phyloP scores from a whole-genome alignment of 2,888 invertebrate species.

The Melitaea athalia region DNA sequence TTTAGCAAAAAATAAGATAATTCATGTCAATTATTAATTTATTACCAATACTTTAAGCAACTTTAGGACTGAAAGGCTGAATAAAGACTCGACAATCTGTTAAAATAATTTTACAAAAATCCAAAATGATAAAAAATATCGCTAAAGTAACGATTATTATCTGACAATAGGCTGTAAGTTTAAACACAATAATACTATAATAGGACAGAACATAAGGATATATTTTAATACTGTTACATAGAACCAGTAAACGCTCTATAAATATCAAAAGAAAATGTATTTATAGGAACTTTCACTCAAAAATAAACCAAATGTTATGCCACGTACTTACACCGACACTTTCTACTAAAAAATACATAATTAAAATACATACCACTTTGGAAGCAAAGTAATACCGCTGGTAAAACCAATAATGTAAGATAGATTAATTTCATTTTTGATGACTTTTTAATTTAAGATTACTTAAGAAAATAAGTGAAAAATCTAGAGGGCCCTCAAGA shows the following conservation, averaged over 20 bases:
- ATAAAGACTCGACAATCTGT: not conserved
- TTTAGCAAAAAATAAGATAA: too few relatives aligned
- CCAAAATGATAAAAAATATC: not conserved
- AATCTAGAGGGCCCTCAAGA: slow-evolving; percentile 57
- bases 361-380: slow-evolving; percentile 85
- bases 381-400: slow-evolving; percentile 86
- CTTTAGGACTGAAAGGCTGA: too few relatives aligned
- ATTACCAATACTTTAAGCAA: too few relatives aligned
- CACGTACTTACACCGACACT: slow-evolving; percentile 65
- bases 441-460: slow-evolving; percentile 45
- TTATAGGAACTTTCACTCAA: slow-evolving; percentile 56
- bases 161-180: too few relatives aligned
- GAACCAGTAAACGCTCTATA: not conserved
- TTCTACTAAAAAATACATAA: slow-evolving; percentile 46
- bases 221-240: slow-evolving; percentile 1
- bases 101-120: not conserved
- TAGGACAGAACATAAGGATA: not conserved
- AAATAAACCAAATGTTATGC: slow-evolving; percentile 58
- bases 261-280: slow-evolving; percentile 17
- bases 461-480: slow-evolving; percentile 51
- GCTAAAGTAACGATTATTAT: too few relatives aligned
- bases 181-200: not conserved
- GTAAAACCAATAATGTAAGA: slow-evolving; percentile 85
- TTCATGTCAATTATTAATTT: too few relatives aligned
- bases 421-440: slow-evolving; percentile 86